phyloP scores from a whole-genome alignment of 2,888 invertebrate species.

The Corythucha ciliata region DNA sequence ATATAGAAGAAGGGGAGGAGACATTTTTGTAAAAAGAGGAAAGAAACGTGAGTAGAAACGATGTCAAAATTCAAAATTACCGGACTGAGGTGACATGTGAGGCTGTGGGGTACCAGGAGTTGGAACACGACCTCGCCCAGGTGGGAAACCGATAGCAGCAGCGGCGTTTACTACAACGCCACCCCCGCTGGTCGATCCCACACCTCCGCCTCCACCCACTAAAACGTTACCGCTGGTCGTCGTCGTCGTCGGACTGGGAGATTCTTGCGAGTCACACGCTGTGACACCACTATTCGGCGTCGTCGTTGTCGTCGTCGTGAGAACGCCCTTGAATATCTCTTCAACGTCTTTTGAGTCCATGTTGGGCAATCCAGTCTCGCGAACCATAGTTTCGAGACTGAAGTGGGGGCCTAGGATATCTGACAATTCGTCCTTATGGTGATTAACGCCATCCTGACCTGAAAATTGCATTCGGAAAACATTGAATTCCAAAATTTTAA shows the following conservation, averaged over 20 bases:
- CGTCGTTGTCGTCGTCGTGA: constrained; percentile 65
- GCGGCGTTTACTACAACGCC: neutral
- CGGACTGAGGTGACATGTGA: constrained; percentile 40
- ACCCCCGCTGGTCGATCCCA: neutral
- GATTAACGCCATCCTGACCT: constrained; percentile 12
- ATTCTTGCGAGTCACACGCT: constrained; percentile 67
- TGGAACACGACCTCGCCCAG: constrained; percentile 28
- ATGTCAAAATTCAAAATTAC: no score
- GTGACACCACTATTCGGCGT: no score
- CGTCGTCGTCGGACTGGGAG: constrained; percentile 61
- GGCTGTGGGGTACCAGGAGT: constrained; percentile 32
- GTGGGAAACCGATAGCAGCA: constrained; percentile 9
- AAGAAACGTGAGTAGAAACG: no score
- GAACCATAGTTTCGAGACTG: constrained; percentile 64
- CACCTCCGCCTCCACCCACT: no score
- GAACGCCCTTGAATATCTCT: constrained; percentile 81
- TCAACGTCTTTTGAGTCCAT: constrained; percentile 88
- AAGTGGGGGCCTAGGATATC: constrained; percentile 60
- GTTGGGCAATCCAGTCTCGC: constrained; percentile 59
- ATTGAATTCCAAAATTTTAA: neutral
- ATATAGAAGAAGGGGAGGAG: no score
- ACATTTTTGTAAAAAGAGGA: no score
- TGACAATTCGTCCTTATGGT: constrained; percentile 57
- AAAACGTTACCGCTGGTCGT: no score
- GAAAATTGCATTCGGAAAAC: constrained; percentile 39